Evolutionary conservation across 2,888 invertebrate genomes (phyloP), one percentile per base, ranked within the genome.

Genomic region (Apamea epomidion): DNA sequence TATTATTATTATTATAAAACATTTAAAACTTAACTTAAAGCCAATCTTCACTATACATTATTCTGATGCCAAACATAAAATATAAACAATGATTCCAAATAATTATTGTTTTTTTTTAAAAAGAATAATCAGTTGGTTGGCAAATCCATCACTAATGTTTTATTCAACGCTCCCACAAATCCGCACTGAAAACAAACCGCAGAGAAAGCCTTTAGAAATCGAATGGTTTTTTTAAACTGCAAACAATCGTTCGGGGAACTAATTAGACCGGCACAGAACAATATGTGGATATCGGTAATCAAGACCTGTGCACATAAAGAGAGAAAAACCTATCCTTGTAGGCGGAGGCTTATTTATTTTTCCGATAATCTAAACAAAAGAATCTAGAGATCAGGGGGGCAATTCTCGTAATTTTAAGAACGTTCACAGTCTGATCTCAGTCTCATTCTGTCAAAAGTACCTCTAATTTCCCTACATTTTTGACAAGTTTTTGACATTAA

Each of bases 191-290:
- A 79, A 62, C 54, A 74, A 81, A 81, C 64, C 37, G 21, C 48
- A 75, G 70, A 72, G 32, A 83, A 76, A 62, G 32, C 25, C 45
- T 76, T 74, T 76, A 21, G 60, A 60, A 84, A 62, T 3, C 0
- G 3, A 54, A 54, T 21, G 29, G 25, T 78, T 78, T 82, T 83
- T 68, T 78, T 29, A 37, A 74, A 65, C 45, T 68, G 48, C 67
- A 29, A 60, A 48, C 74, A 80, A 77, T 77, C 37, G 75, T 32
- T 51, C 54, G 42, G 18, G 29, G 58, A 58, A 60, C 74, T 73
- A 88, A 88, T 80, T 76, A 88, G 65, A 80, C 58, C n/a, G 21
- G n/a, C 12, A 25, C n/a, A 25, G 65, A 65, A 71, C 79, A 85
- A 80, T 81, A 71, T 76, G 78, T 79, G 77, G 68, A 62, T 48